phyloP scores from a whole-genome alignment of 2,113 vertebrate genomes.

The Asarcornis scutulata region DNA sequence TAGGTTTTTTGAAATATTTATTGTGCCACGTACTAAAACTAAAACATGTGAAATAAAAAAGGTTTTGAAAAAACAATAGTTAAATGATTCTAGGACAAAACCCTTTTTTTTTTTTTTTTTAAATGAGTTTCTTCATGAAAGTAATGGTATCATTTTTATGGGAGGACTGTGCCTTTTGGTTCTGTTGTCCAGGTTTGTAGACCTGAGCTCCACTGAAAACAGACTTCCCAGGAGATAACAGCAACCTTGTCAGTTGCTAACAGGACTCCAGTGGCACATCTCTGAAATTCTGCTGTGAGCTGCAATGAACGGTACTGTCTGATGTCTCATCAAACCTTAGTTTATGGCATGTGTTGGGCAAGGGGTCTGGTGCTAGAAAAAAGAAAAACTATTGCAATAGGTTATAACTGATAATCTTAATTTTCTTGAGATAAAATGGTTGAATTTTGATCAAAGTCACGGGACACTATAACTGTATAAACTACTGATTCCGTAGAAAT shows the following conservation, averaged over 20 bases:
- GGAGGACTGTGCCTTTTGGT: background rate
- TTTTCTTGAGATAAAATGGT: background rate
- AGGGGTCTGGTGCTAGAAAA: background rate
- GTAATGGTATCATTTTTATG: background rate
- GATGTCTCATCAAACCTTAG: background rate
- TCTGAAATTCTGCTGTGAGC: background rate
- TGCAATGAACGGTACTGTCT: background rate
- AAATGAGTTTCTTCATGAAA: background rate
- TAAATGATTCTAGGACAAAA: background rate
- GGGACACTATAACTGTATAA: background rate
- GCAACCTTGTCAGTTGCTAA: background rate
- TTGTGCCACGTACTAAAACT: background rate
- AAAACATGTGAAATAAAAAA: background rate
- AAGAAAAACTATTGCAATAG: background rate
- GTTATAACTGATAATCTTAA: background rate
- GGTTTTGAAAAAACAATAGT: background rate
- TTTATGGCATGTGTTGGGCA: background rate
- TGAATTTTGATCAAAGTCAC: background rate
- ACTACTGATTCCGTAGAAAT: background rate
- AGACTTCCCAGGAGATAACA: background rate
- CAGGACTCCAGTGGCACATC: background rate
- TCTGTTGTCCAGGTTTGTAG: background rate
- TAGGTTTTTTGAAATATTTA: background rate
- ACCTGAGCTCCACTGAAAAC: background rate
- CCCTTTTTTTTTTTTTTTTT: no score